Percentiles rank a stretch among this genome's conserved stretches.
phyloP scores from a whole-genome alignment of 2,113 vertebrate species.

The Strix uralensis region DNA sequence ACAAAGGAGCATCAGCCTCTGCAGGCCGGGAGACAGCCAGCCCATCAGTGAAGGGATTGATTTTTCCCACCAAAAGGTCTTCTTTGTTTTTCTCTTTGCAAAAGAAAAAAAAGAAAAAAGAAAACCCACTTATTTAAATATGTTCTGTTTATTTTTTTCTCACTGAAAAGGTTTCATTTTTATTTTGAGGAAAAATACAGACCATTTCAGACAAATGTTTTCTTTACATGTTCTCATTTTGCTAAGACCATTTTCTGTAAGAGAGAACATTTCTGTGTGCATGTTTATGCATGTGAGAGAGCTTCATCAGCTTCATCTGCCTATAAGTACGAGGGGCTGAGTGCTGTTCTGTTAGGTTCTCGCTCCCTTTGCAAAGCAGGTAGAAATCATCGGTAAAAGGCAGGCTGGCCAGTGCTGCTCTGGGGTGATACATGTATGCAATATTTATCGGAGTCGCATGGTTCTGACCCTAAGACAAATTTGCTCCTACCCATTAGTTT shows the following conservation, averaged over 20 bases:
- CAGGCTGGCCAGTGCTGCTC: background rate
- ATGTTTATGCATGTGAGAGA: background rate
- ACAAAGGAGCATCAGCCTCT: slow-evolving; percentile 56
- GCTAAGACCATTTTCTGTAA: background rate
- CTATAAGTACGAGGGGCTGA: background rate
- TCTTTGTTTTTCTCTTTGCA: slow-evolving; percentile 19
- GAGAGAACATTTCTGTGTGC: background rate
- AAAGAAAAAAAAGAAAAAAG: background rate
- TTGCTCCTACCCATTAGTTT: background rate
- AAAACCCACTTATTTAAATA: background rate
- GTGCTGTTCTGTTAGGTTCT: background rate
- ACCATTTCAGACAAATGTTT: background rate
- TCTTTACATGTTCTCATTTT: background rate
- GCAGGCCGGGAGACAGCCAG: slow-evolving; percentile 39
- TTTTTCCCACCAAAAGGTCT: slow-evolving; percentile 43
- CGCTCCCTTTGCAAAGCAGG: background rate
- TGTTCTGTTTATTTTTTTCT: background rate
- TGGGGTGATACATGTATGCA: background rate
- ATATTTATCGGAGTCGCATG: background rate
- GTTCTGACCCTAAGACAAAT: background rate
- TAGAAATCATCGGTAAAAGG: background rate
- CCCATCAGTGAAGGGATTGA: slow-evolving; percentile 41
- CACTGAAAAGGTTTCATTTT: background rate
- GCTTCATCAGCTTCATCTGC: background rate
- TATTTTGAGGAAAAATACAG: background rate